Base-by-base conservation (phyloP, 1,140 invertebrate species). In the Meloidogyne hapla region DNA sequence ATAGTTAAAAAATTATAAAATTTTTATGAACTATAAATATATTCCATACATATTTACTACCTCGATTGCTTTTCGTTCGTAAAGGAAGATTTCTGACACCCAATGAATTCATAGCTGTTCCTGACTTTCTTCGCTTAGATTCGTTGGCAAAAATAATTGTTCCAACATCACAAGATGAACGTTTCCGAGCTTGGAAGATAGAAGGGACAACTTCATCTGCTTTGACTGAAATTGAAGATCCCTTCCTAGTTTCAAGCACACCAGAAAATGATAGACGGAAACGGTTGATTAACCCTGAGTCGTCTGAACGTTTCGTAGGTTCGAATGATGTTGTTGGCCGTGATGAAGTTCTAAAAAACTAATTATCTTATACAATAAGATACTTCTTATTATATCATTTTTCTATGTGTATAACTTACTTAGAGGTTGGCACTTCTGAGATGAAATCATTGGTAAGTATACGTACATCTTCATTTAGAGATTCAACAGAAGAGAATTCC, bases 371-470 rank as follows among this genome's bases (percentile, higher is more conserved):
- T n/a, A n/a, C n/a, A n/a, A n/a, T n/a, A n/a, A n/a, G n/a, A n/a
- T n/a, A n/a, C n/a, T n/a, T n/a, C n/a, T n/a, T n/a, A n/a, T n/a
- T n/a, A n/a, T n/a, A n/a, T n/a, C n/a, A n/a, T n/a, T n/a, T n/a
- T n/a, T n/a, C n/a, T n/a, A n/a, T n/a, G n/a, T n/a, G n/a, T n/a
- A n/a, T n/a, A n/a, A n/a, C 77, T 40, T 81, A 85, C 28, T 81
- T 77, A 9, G 85, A 85, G 2, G 85, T 82, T 13, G 71, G 81
- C n/a, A 70, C 82, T 69, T 85, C 84, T 0, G 85, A 87, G 10
- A 81, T 74, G 45, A 86, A 86, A 72, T 85, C 84, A 78, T 86
- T 85, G 13, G 84, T 85, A 28, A 87, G 74, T 45, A 86, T 77
- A 40, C 84, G 70, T 4, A 85, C 64, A 71, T 83, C 83, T 33